These are phyloP conservation scores for Gallinago undulata DNA, from an alignment of 2,113 vertebrate genomes.

Conservation along the genomic window DNA sequence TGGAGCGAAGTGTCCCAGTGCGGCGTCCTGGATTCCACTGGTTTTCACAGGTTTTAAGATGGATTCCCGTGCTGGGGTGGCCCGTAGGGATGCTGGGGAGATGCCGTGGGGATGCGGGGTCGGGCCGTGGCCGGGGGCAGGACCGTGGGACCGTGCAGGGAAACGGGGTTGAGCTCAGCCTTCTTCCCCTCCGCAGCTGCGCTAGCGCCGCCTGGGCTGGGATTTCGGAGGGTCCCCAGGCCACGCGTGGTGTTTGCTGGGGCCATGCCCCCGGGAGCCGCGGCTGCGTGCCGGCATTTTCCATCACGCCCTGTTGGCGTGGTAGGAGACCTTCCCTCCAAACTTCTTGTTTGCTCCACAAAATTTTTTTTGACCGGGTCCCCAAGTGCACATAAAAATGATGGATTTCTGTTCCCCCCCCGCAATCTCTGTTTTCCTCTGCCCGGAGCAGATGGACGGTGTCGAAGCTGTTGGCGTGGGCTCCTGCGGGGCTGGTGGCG, in stretches of 20 bases:
- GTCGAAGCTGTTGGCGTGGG: fast-evolving
- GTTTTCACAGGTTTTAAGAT: neutral
- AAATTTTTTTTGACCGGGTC: neutral
- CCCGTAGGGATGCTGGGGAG: neutral
- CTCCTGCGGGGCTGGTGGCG: neutral
- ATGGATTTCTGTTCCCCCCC: neutral
- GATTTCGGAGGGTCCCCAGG: neutral
- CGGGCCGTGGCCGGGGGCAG: fast-evolving
- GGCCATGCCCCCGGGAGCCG: fast-evolving
- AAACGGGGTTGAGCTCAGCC: neutral
- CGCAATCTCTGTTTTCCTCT: neutral
- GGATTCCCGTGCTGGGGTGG: neutral
- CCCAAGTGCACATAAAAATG: neutral
- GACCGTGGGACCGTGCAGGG: fast-evolving
- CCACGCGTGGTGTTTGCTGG: neutral
- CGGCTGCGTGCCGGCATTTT: neutral
- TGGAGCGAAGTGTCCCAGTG: fast-evolving
- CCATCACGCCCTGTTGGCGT: neutral
- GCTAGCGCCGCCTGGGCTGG: neutral
- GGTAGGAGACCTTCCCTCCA: neutral
- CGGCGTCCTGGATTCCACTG: neutral
- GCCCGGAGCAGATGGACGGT: fast-evolving
- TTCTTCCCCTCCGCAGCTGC: fast-evolving
- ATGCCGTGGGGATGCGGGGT: neutral
- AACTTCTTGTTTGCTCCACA: neutral